A percentile compares a stretch with the other conserved stretches of the same genome.
These are phyloP conservation scores for Tachyglossus aculeatus DNA, from an alignment of 2,797 vertebrate genomes.

Conservation along the genomic window DNA sequence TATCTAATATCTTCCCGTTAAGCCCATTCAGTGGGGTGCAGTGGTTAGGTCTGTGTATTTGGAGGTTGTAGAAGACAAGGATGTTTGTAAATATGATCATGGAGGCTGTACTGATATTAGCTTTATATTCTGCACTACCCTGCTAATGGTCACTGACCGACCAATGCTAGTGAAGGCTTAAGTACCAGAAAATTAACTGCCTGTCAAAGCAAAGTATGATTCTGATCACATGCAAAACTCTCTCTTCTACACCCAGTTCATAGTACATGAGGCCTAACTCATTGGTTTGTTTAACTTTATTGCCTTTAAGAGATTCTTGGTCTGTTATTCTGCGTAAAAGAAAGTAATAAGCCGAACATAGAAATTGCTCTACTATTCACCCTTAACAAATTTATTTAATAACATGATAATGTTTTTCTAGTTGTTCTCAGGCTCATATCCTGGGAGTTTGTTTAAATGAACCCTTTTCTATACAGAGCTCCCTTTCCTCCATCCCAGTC, in stretches of 20 bases:
- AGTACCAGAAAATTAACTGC: constrained; percentile 12
- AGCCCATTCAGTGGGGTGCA: too few relatives aligned
- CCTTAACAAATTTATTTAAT: background rate
- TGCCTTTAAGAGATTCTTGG: constrained; percentile 22
- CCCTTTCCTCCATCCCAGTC: background rate
- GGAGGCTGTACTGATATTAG: too few relatives aligned
- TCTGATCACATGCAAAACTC: background rate
- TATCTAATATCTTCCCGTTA: too few relatives aligned
- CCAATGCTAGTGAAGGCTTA: constrained; percentile 6
- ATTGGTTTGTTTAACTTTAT: constrained; percentile 10
- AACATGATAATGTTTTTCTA: constrained; percentile 9
- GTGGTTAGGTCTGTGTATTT: too few relatives aligned
- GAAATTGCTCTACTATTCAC: constrained; percentile 25
- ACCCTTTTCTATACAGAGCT: constrained; percentile 19
- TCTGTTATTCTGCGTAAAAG: constrained; percentile 16
- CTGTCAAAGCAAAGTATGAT: background rate
- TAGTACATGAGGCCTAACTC: constrained; percentile 5
- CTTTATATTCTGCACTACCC: too few relatives aligned
- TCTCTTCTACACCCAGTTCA: background rate
- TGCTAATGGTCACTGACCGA: background rate
- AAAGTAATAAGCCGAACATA: constrained; percentile 24
- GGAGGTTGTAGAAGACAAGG: too few relatives aligned
- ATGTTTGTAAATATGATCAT: too few relatives aligned
- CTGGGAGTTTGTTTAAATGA: constrained; percentile 14
- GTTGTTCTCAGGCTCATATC: constrained; percentile 2